Conservation (phyloP, 1,140 invertebrate genomes). For the Rhopalosiphum padi region DNA sequence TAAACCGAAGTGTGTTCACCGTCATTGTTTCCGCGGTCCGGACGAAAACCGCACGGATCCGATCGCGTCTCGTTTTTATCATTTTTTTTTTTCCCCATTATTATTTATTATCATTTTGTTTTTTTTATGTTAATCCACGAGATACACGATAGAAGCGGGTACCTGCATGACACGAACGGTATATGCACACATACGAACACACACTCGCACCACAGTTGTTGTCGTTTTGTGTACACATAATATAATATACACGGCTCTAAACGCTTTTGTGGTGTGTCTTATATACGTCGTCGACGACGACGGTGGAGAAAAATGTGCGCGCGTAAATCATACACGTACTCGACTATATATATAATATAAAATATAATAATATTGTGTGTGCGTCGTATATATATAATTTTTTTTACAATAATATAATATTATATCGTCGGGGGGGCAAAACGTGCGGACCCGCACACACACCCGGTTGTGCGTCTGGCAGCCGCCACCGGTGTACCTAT, state of each 20-base stretch:
- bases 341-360: background rate
- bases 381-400: background rate
- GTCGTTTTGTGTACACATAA: conserved; percentile 20
- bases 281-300: background rate
- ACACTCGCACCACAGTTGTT: background rate
- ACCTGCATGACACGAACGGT: conserved; percentile 51
- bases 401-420: conserved; percentile 1
- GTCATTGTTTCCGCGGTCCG: conserved; percentile 28
- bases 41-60: conserved; percentile 44
- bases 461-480: background rate
- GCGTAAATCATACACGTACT: conserved; percentile 44
- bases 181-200: background rate
- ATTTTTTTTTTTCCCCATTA: background rate
- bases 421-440: conserved; percentile 35
- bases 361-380: conserved; percentile 3
- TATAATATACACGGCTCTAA: background rate
- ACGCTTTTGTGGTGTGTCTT: conserved; percentile 46
- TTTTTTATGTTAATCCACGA: conserved; percentile 39
- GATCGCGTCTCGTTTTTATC: background rate
- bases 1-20: background rate
- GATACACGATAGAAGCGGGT: conserved; percentile 50
- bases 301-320: conserved; percentile 3
- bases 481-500: background rate
- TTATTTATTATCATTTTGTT: conserved; percentile 13
- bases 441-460: conserved; percentile 52